A percentile compares a stretch with the other conserved stretches of the same genome.
Evolutionary conservation across 2,888 invertebrate genomes (phyloP).

Genomic region (Pterobdella sp.): DNA sequence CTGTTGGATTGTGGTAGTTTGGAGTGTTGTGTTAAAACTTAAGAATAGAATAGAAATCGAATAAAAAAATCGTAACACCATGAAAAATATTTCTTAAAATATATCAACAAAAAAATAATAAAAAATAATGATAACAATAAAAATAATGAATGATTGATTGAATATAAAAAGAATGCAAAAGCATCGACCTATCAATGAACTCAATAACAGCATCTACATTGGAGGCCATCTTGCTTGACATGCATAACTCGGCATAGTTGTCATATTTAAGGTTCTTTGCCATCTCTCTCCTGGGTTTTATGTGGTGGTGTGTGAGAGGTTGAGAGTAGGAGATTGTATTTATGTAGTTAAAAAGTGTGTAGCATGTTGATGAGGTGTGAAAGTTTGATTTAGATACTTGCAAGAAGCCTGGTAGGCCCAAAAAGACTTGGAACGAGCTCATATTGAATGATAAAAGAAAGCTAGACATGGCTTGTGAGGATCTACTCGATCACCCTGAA

Average conservation of each 20-base stretch:
- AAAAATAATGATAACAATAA: conserved; percentile 7
- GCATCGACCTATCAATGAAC: conserved; percentile 56
- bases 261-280: conserved; percentile 72
- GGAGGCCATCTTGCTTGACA: conserved; percentile 88
- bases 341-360: too few species aligned
- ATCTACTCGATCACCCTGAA: too few species aligned
- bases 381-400: too few species aligned
- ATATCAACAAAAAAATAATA: background rate
- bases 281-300: conserved; percentile 58
- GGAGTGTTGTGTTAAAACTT: conserved; percentile 19
- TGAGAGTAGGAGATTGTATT: too few species aligned
- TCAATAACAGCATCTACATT: conserved; percentile 66
- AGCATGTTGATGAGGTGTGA: too few species aligned
- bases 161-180: background rate
- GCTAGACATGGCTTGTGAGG: too few species aligned
- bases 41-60: background rate
- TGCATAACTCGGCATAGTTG: conserved; percentile 73
- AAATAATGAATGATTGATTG: background rate
- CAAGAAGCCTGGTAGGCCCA: too few species aligned
- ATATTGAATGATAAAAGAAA: too few species aligned
- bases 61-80: background rate
- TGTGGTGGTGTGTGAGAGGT: background rate
- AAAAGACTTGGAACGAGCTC: too few species aligned
- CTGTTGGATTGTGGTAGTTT: conserved; percentile 33
- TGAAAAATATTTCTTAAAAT: background rate